A percentile compares a stretch with the other conserved stretches of the same genome.
Evolutionary conservation across 2,797 vertebrate species (phyloP).

Genomic region (Forpus xanthops): DNA sequence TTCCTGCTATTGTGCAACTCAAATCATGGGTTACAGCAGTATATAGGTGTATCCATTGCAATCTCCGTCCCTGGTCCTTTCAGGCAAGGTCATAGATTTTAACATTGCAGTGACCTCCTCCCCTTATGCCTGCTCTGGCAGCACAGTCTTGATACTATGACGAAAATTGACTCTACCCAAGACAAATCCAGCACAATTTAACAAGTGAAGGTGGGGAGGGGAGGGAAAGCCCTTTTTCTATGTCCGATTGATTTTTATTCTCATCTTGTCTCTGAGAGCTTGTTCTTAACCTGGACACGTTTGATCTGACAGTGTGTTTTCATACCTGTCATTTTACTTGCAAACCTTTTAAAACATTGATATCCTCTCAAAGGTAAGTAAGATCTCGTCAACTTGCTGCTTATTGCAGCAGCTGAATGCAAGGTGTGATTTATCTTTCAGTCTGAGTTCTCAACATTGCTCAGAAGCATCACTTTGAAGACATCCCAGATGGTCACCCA

Average conservation of each 20-base stretch:
- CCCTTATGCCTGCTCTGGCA: neutral
- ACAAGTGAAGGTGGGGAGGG: neutral
- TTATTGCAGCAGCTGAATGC: neutral
- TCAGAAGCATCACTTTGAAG: neutral
- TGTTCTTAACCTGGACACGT: neutral
- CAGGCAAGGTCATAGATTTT: neutral
- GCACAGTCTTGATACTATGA: neutral
- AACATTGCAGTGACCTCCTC: neutral
- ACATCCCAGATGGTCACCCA: neutral
- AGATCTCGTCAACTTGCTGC: neutral
- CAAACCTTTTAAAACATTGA: neutral
- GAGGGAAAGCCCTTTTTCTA: neutral
- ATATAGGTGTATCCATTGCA: neutral
- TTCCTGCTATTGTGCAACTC: neutral
- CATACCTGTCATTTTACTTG: neutral
- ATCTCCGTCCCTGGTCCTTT: neutral
- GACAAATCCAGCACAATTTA: neutral
- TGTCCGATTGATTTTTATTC: neutral
- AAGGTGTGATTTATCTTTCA: neutral
- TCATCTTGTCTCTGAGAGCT: neutral
- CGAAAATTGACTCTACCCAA: neutral
- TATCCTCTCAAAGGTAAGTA: neutral
- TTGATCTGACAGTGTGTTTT: neutral
- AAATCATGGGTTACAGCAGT: neutral
- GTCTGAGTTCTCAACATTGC: neutral